Evolutionary conservation across 2,113 vertebrate genomes (phyloP).

Genomic region (Pristiophorus japonicus): DNA sequence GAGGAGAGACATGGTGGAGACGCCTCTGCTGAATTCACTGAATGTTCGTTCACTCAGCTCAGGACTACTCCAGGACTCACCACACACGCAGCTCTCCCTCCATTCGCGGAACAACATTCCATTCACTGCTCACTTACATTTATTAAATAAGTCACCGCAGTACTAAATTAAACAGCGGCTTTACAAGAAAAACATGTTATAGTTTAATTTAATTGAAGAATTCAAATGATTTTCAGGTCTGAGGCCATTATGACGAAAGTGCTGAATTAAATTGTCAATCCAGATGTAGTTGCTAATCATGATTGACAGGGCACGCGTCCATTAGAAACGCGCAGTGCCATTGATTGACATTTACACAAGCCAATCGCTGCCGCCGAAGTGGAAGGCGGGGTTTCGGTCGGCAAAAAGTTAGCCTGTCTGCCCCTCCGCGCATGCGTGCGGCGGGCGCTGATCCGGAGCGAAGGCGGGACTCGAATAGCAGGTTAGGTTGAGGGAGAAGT

Average conservation of each 20-base stretch:
- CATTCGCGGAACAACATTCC: neutral
- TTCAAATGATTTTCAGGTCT: neutral
- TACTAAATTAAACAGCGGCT: neutral
- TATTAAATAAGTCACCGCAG: neutral
- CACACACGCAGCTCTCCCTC: neutral
- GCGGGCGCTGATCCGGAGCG: neutral
- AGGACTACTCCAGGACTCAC: neutral
- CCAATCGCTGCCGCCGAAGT: neutral
- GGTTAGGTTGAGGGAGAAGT: neutral
- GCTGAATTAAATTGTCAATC: neutral
- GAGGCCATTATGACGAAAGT: neutral
- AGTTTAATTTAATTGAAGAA: neutral
- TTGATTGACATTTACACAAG: neutral
- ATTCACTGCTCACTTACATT: neutral
- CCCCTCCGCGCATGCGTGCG: neutral
- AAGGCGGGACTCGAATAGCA: no score
- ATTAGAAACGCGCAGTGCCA: rapidly evolving
- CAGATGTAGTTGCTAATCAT: no score
- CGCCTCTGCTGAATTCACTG: neutral
- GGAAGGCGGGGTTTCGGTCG: neutral
- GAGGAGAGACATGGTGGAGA: neutral
- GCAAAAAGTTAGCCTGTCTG: neutral
- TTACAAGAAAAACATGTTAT: no score
- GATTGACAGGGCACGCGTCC: neutral
- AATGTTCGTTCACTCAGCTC: neutral